Evolutionary conservation across 2,113 vertebrate genomes (phyloP).

Genomic region (Arenaria interpres): DNA sequence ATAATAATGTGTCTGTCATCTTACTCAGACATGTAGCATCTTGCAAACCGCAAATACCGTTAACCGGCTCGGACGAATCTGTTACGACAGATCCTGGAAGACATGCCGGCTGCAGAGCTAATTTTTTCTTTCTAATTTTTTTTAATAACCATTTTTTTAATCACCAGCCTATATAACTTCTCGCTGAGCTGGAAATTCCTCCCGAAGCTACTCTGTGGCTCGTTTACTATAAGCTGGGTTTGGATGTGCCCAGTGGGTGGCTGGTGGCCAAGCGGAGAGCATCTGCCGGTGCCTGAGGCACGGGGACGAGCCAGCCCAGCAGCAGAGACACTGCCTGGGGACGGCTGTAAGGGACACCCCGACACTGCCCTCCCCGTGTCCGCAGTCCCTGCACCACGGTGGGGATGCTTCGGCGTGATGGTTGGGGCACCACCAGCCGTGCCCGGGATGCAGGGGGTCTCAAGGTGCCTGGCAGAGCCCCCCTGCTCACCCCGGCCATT

Average conservation of each 20-base stretch:
- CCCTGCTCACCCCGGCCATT: not conserved
- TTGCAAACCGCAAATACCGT: slow-evolving; percentile 89
- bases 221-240: not conserved
- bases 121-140: slow-evolving; percentile 19
- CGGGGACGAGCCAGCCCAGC: not conserved
- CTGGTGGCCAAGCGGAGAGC: not conserved
- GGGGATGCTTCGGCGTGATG: fast-evolving
- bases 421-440: not conserved
- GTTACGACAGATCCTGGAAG: slow-evolving; percentile 79
- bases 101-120: slow-evolving; percentile 9
- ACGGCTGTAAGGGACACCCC: not conserved
- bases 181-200: slow-evolving; percentile 19
- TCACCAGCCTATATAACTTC: not conserved
- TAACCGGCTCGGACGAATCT: slow-evolving; percentile 86
- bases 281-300: fast-evolving
- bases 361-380: fast-evolving
- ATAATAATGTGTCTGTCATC: slow-evolving; percentile 97
- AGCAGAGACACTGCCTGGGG: not conserved
- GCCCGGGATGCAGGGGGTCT: not conserved
- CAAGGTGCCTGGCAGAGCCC: not conserved
- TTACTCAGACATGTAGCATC: slow-evolving; percentile 83
- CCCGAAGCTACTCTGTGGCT: not conserved
- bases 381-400: fast-evolving
- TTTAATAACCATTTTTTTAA: slow-evolving; percentile 55
- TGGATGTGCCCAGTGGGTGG: fast-evolving